Base-by-base conservation (phyloP, 2,797 vertebrate genomes). In the Liasis olivaceus region DNA sequence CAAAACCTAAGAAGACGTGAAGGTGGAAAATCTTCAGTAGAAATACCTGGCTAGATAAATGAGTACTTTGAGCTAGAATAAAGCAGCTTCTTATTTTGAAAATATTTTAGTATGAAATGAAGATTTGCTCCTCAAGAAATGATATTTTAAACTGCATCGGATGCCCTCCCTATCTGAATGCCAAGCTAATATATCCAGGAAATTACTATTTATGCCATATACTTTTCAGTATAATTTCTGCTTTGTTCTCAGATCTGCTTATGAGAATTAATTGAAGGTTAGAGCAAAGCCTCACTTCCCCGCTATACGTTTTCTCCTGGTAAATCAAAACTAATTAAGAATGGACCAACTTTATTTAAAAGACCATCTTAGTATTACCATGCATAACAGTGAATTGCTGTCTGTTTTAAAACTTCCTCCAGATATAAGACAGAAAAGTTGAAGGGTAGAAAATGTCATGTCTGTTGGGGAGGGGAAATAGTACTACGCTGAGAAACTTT, bases 151-250 rank as follows among this genome's bases (percentile, higher is more conserved):
- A 97, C 92, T 93, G 92, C 93, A 94, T 91, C 95, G 94, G 95
- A 96, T 91, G 95, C 96, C 42, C 96, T 95, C 95, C 97, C 97
- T 97, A 97, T 94, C 93, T 94, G 94, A 93, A 96, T 94, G 95
- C 96, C 97, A 93, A 92, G 96, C 96, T 97, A 96, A 97, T 97
- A 95, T 91, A 95, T 85, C 94, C 93, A 94, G 93, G 88, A 97
- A 97, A 97, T 96, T 95, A 94, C 95, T 97, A 96, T 94, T 96
- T 96, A 95, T 94, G 91, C 95, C 22, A 89, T 95, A 96, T 94
- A 94, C 94, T 97, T 97, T 96, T 94, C 96, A 97, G 58, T 91
- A 94, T 94, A 88, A 96, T 97, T 96, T 97, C 93, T 89, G 96
- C 92, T 59, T 54, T 92, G 89, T 93, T 96, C 95, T 95, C 97